These are phyloP conservation scores for Calcarius ornatus DNA, from an alignment of 2,113 vertebrate species.

Conservation along the genomic window DNA sequence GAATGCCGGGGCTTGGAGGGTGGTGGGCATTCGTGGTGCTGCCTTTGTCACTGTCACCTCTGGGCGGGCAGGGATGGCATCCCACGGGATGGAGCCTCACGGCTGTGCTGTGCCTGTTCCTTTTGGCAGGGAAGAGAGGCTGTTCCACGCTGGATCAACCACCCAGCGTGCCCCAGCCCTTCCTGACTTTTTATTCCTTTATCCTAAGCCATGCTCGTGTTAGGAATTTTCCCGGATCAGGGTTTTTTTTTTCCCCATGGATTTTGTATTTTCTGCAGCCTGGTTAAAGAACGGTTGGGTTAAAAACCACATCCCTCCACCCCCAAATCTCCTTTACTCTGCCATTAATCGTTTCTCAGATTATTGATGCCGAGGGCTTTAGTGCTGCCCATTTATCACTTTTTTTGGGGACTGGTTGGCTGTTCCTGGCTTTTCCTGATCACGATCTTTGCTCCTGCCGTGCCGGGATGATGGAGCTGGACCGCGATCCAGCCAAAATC, in stretches of 20 bases:
- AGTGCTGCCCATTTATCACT: not conserved
- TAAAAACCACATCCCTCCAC: constrained; percentile 23
- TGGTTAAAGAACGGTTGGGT: not conserved
- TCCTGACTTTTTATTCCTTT: not conserved
- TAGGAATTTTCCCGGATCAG: not conserved
- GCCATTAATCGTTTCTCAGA: constrained; percentile 30
- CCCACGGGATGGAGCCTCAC: not conserved
- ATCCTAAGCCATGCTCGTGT: rapidly evolving
- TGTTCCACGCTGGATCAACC: rapidly evolving
- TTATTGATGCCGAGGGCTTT: not conserved
- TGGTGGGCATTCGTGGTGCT: not conserved
- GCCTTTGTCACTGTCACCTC: not conserved
- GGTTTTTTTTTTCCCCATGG: not conserved
- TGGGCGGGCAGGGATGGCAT: not conserved
- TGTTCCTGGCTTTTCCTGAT: not conserved
- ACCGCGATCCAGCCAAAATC: not conserved
- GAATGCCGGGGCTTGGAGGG: too few relatives aligned
- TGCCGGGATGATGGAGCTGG: not conserved
- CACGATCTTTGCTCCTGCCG: not conserved
- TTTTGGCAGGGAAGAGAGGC: not conserved
- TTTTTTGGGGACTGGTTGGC: not conserved
- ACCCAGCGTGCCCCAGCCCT: not conserved
- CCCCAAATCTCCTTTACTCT: constrained; percentile 29
- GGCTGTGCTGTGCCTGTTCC: not conserved
- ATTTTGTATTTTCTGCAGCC: not conserved